Evolutionary conservation across 2,113 vertebrate genomes (phyloP).

Genomic region (Pungitius pungitius): DNA sequence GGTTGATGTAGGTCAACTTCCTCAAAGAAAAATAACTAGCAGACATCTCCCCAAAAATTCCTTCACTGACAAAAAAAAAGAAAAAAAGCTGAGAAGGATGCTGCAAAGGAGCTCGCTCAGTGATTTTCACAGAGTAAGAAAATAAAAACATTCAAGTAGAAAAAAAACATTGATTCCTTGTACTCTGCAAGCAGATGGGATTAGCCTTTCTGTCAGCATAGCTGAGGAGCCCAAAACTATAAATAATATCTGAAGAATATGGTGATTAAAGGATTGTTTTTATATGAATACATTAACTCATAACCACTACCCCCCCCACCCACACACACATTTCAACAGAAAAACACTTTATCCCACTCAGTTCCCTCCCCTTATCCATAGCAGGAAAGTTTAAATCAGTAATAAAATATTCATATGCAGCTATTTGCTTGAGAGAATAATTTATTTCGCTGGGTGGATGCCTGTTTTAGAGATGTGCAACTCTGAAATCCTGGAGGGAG

Average conservation of each 20-base stretch:
- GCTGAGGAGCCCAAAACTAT: conserved; percentile 65
- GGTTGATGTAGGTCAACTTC: conserved; percentile 36
- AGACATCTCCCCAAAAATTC: conserved; percentile 28
- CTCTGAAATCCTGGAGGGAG: conserved; percentile 71
- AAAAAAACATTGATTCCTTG: conserved; percentile 62
- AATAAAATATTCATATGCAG: conserved; percentile 82
- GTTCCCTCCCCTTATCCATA: conserved; percentile 53
- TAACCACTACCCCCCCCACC: conserved; percentile 12
- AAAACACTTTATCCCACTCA: conserved; percentile 61
- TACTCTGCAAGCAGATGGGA: conserved; percentile 63
- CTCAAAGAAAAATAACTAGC: conserved; percentile 41
- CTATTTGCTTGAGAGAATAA: conserved; percentile 81
- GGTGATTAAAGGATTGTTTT: conserved; percentile 75
- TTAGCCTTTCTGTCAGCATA: conserved; percentile 72
- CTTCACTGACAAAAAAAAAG: conserved; percentile 27
- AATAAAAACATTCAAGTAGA: conserved; percentile 53
- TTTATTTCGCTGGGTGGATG: conserved; percentile 78
- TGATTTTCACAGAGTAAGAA: conserved; percentile 50
- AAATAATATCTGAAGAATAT: conserved; percentile 73
- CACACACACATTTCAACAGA: conserved; percentile 13
- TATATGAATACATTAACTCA: conserved; percentile 68
- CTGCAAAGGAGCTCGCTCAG: conserved; percentile 34
- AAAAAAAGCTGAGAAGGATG: conserved; percentile 19
- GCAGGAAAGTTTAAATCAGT: conserved; percentile 74
- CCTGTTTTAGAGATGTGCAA: conserved; percentile 73